These are phyloP conservation scores for Speoplatyrhinus poulsoni DNA, from an alignment of 2,113 vertebrate species.

Conservation along the genomic window DNA sequence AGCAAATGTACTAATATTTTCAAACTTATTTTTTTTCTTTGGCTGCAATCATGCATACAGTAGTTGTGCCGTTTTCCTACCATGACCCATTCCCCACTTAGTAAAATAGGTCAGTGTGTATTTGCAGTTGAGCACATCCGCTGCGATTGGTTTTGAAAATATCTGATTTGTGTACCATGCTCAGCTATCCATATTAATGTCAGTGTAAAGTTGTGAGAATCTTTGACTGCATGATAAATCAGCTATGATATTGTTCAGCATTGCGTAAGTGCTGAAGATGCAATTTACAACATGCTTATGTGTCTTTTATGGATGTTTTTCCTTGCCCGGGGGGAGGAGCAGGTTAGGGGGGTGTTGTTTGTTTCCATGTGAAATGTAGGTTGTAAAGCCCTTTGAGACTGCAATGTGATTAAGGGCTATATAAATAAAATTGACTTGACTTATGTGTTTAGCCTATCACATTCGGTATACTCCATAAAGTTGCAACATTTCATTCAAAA, in stretches of 20 bases:
- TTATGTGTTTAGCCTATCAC: background rate
- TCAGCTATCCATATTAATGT: no score
- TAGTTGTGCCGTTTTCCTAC: conserved; percentile 46
- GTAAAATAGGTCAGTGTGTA: no score
- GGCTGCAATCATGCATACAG: conserved; percentile 32
- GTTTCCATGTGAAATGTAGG: no score
- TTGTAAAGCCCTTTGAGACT: no score
- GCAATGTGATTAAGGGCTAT: no score
- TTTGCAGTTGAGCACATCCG: no score
- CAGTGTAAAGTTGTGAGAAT: conserved; percentile 15
- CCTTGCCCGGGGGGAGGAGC: no score
- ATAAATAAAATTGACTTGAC: no score
- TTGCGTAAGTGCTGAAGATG: conserved; percentile 24
- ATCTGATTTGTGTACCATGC: no score
- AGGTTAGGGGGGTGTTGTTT: no score
- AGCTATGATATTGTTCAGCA: conserved; percentile 62
- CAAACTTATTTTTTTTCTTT: conserved; percentile 4
- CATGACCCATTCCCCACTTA: conserved; percentile 42
- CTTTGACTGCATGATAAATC: conserved; percentile 52
- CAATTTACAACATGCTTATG: background rate
- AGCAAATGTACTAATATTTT: background rate
- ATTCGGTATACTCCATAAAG: background rate
- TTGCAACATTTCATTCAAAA: no score
- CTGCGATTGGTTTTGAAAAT: no score
- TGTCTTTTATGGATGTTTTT: background rate